Percentiles rank a stretch among this genome's conserved stretches.
Conservation (phyloP, 2,888 invertebrate species). For the Oxyteleia sp. region DNA sequence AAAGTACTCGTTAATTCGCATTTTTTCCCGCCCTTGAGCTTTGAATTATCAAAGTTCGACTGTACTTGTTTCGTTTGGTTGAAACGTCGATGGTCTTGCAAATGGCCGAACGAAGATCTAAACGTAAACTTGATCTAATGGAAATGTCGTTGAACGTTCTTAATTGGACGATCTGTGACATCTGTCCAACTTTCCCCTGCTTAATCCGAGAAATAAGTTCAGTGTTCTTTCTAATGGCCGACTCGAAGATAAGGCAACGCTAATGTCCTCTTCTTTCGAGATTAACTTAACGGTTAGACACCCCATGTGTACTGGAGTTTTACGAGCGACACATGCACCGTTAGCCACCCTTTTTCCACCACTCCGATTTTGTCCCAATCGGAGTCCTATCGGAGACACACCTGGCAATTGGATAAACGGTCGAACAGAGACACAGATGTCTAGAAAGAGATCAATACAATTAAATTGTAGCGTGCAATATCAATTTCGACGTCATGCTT, state of each 20-base stretch:
- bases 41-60: no score
- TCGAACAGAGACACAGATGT: conserved; percentile 53
- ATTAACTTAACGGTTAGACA: conserved; percentile 64
- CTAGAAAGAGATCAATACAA: conserved; percentile 53
- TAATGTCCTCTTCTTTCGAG: conserved; percentile 57
- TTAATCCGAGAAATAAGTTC: conserved; percentile 13
- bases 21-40: no score
- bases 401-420: conserved; percentile 85
- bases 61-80: no score
- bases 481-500: background rate
- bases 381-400: conserved; percentile 82
- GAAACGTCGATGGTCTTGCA: no score
- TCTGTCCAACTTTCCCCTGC: conserved; percentile 24
- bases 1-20: no score
- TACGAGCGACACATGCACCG: conserved; percentile 26
- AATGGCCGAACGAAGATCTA: no score
- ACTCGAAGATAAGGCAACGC: conserved; percentile 41
- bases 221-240: background rate
- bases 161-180: conserved; percentile 20
- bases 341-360: conserved; percentile 61
- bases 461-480: conserved; percentile 19
- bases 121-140: no score
- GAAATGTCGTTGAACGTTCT: no score
- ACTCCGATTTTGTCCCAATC: conserved; percentile 79
- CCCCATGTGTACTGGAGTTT: conserved; percentile 26